phyloP scores from a whole-genome alignment of 2,797 vertebrate species.

The Heteromormyrus szaboi region DNA sequence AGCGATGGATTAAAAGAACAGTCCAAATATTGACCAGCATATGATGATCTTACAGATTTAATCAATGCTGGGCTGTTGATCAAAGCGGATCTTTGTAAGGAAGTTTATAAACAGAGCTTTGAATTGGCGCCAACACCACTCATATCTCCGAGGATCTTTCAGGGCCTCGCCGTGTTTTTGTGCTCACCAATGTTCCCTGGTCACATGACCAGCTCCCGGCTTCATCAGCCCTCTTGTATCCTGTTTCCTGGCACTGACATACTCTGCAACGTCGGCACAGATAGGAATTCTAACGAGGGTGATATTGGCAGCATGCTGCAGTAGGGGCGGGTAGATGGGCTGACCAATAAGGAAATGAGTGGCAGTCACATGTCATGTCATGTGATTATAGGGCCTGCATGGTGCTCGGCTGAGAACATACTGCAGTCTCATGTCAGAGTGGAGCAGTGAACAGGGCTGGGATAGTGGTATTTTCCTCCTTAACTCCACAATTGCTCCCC shows the following conservation, averaged over 20 bases:
- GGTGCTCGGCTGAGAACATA: slow-evolving; percentile 57
- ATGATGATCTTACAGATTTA: neutral
- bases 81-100: neutral
- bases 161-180: neutral
- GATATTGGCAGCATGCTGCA: slow-evolving; percentile 36
- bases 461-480: slow-evolving; percentile 30
- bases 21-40: neutral
- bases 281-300: slow-evolving; percentile 30
- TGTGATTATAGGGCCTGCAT: slow-evolving; percentile 46
- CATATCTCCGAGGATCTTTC: neutral
- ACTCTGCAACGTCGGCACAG: neutral
- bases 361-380: slow-evolving; percentile 42
- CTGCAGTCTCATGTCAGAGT: slow-evolving; percentile 52
- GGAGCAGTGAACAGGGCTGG: slow-evolving; percentile 54
- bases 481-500: slow-evolving; percentile 32
- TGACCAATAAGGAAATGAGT: slow-evolving; percentile 55
- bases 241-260: neutral
- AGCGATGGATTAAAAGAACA: neutral
- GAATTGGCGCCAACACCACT: neutral
- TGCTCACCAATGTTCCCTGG: neutral
- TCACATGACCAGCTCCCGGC: neutral
- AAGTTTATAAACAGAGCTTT: neutral
- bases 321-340: slow-evolving; percentile 41
- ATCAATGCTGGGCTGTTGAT: neutral
- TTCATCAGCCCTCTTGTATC: neutral